Evolutionary conservation across 2,888 invertebrate species (phyloP).

Genomic region (Conchocele bisecta): DNA sequence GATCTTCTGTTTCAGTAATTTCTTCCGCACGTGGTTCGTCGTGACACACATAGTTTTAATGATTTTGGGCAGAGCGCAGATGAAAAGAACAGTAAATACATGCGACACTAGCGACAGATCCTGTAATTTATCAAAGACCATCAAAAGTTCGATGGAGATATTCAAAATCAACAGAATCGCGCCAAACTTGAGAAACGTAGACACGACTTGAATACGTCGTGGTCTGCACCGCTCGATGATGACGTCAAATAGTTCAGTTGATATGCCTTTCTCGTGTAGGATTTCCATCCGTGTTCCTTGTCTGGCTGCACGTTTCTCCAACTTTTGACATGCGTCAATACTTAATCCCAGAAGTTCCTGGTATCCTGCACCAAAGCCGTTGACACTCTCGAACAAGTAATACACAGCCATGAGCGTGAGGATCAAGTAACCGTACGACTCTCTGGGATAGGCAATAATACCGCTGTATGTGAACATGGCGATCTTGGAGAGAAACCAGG

Average conservation of each 20-base stretch:
- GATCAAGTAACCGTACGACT: conserved; percentile 41
- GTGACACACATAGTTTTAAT: conserved; percentile 11
- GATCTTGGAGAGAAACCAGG: conserved; percentile 47
- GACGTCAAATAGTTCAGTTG: conserved; percentile 10
- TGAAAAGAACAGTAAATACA: conserved; percentile 45
- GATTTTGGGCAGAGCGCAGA: conserved; percentile 47
- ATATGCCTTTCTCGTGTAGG: conserved; percentile 23
- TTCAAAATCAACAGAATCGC: conserved; percentile 16
- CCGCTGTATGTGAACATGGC: conserved; percentile 49
- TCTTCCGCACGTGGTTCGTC: background rate
- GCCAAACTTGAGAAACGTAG: conserved; percentile 29
- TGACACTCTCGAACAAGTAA: conserved; percentile 37
- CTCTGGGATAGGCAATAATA: conserved; percentile 36
- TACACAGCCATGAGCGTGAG: conserved; percentile 38
- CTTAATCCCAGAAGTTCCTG: conserved; percentile 22
- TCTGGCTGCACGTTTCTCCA: background rate
- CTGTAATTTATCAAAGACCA: conserved; percentile 39
- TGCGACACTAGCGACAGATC: conserved; percentile 46
- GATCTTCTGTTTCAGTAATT: no score
- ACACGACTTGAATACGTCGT: conserved; percentile 28
- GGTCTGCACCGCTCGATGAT: conserved; percentile 33
- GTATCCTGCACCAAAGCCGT: conserved; percentile 26
- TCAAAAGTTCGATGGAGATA: conserved; percentile 32
- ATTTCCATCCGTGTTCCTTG: background rate
- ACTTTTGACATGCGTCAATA: conserved; percentile 23